Evolutionary conservation across 2,888 invertebrate genomes (phyloP).

Genomic region (Nemotelus nigrinus): DNA sequence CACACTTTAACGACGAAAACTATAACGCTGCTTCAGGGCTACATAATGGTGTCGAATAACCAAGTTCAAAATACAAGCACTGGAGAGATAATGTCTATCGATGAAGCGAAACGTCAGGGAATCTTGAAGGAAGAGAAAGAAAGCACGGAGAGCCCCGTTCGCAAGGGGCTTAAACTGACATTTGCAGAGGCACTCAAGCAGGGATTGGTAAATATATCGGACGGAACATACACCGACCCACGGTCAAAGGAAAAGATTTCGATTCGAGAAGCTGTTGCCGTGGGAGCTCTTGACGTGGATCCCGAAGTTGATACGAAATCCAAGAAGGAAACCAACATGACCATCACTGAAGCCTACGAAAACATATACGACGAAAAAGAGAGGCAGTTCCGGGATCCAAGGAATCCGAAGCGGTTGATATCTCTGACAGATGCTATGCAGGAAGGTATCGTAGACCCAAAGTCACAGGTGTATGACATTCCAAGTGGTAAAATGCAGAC

Average conservation of each 20-base stretch:
- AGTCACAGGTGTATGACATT: constrained; percentile 79
- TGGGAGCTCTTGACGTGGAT: constrained; percentile 74
- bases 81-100: constrained; percentile 78
- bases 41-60: constrained; percentile 73
- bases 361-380: constrained; percentile 73
- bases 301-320: constrained; percentile 54
- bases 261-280: constrained; percentile 76
- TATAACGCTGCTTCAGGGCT: constrained; percentile 78
- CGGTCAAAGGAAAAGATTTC: constrained; percentile 74
- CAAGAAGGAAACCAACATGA: constrained; percentile 65
- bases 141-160: constrained; percentile 73
- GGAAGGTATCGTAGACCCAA: constrained; percentile 76
- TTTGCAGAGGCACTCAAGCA: constrained; percentile 75
- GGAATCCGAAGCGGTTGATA: constrained; percentile 71
- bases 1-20: constrained; percentile 84
- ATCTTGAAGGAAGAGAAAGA: constrained; percentile 78
- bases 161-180: constrained; percentile 72
- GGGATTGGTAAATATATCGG: constrained; percentile 73
- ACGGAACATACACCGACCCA: constrained; percentile 75
- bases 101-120: constrained; percentile 78
- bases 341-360: constrained; percentile 74
- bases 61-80: constrained; percentile 78
- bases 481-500: constrained; percentile 76
- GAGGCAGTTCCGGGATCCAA: constrained; percentile 75
- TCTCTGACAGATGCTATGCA: constrained; percentile 79